A percentile compares a stretch with the other conserved stretches of the same genome.
Evolutionary conservation across 2,888 invertebrate genomes (phyloP).

Genomic region (Pelosia muscerda): DNA sequence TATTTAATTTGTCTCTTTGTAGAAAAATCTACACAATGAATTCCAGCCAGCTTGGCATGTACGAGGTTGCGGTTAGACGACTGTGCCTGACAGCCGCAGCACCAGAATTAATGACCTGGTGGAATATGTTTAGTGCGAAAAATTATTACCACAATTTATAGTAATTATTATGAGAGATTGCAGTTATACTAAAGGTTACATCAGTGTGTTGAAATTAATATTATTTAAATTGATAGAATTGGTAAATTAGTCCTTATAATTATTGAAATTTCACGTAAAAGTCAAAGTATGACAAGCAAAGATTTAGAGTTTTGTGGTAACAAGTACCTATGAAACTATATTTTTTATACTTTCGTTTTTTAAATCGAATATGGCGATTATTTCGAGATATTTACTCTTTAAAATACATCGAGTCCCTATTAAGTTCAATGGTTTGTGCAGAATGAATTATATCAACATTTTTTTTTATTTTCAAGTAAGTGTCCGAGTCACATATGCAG

Average conservation of each 20-base stretch:
- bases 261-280: neutral
- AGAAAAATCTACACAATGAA: slow-evolving; percentile 29
- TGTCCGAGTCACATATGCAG: slow-evolving; percentile 1
- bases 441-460: neutral
- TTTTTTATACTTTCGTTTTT: neutral
- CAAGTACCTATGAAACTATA: neutral
- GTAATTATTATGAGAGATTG: neutral
- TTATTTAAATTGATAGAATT: too few relatives aligned
- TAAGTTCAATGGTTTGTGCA: neutral
- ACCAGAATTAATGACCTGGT: slow-evolving; percentile 42
- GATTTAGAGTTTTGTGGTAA: too few relatives aligned
- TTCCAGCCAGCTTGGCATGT: slow-evolving; percentile 36
- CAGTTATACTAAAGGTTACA: neutral
- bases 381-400: neutral
- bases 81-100: slow-evolving; percentile 37
- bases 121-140: slow-evolving; percentile 41
- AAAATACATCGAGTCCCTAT: neutral
- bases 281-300: neutral
- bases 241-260: neutral
- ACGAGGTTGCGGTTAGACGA: slow-evolving; percentile 45
- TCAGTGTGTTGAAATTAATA: neutral
- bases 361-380: neutral
- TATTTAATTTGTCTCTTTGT: slow-evolving; percentile 3
- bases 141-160: slow-evolving; percentile 31
- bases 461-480: slow-evolving; percentile 40